Evolutionary conservation across 2,797 vertebrate species (phyloP).

Genomic region (Danio tinwini): DNA sequence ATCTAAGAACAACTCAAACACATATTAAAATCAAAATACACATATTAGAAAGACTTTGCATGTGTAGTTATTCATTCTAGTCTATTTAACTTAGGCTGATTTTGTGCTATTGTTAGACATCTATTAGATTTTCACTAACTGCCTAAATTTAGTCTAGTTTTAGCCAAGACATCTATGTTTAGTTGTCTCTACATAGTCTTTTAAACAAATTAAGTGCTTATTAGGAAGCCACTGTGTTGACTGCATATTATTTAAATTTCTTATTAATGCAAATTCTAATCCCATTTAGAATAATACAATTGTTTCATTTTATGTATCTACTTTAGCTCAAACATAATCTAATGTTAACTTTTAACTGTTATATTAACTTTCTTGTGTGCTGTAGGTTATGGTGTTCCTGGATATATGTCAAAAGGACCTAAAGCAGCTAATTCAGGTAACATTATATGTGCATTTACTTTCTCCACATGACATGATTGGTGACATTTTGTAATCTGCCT

Average conservation of each 20-base stretch:
- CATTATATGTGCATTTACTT: background rate
- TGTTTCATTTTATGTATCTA: background rate
- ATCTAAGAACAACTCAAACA: too few relatives aligned
- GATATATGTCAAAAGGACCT: slow-evolving; percentile 61
- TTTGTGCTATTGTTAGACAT: too few relatives aligned
- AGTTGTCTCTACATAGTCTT: too few relatives aligned
- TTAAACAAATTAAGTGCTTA: too few relatives aligned
- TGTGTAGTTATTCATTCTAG: too few relatives aligned
- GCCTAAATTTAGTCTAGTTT: too few relatives aligned
- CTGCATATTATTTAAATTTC: background rate
- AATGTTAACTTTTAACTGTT: background rate
- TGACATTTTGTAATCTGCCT: background rate
- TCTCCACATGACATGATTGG: background rate
- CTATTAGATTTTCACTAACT: too few relatives aligned
- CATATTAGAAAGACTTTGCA: too few relatives aligned
- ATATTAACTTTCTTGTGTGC: slow-evolving; percentile 38
- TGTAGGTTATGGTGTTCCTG: slow-evolving; percentile 62
- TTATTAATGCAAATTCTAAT: background rate
- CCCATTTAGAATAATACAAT: background rate
- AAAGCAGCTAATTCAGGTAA: slow-evolving; percentile 66
- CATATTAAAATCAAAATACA: too few relatives aligned
- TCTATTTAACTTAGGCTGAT: too few relatives aligned
- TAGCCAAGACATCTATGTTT: too few relatives aligned
- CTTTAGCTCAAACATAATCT: background rate
- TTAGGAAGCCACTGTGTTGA: too few relatives aligned